Percentiles rank a stretch among this genome's conserved stretches.
Evolutionary conservation across 2,888 invertebrate genomes (phyloP).

Genomic region (Drosophila suboccidentalis): DNA sequence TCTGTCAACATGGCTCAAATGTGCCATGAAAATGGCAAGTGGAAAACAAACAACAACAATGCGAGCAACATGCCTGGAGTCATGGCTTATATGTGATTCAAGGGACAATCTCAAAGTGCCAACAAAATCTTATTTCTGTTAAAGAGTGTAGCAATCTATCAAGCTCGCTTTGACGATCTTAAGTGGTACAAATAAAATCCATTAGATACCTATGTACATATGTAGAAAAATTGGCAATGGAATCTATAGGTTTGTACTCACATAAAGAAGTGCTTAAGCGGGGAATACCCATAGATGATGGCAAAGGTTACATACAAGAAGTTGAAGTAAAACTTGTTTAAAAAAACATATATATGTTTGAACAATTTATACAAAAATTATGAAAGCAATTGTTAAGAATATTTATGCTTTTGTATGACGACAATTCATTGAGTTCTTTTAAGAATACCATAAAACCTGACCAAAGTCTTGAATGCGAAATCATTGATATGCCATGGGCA

Average conservation of each 20-base stretch:
- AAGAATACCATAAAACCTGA: neutral
- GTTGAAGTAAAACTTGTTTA: neutral
- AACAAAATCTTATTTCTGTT: slow-evolving; percentile 20
- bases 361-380: slow-evolving; percentile 1
- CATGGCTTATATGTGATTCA: slow-evolving; percentile 3
- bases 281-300: slow-evolving; percentile 8
- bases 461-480: slow-evolving; percentile 29
- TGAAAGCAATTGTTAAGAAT: neutral
- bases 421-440: slow-evolving; percentile 24
- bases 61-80: slow-evolving; percentile 16
- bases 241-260: neutral
- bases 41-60: slow-evolving; percentile 57
- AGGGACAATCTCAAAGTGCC: slow-evolving; percentile 13
- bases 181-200: slow-evolving; percentile 60
- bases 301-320: neutral
- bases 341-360: neutral
- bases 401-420: slow-evolving; percentile 15
- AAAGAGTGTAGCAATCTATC: slow-evolving; percentile 43
- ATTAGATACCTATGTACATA: slow-evolving; percentile 46
- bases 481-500: slow-evolving; percentile 32
- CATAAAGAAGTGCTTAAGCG: neutral
- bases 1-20: slow-evolving; percentile 51
- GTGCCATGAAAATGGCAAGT: slow-evolving; percentile 54
- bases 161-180: slow-evolving; percentile 39
- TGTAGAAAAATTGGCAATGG: slow-evolving; percentile 5